Evolutionary conservation across 2,888 invertebrate genomes (phyloP), one percentile per base, ranked within the genome.

Genomic region (Anthophora plumipes): DNA sequence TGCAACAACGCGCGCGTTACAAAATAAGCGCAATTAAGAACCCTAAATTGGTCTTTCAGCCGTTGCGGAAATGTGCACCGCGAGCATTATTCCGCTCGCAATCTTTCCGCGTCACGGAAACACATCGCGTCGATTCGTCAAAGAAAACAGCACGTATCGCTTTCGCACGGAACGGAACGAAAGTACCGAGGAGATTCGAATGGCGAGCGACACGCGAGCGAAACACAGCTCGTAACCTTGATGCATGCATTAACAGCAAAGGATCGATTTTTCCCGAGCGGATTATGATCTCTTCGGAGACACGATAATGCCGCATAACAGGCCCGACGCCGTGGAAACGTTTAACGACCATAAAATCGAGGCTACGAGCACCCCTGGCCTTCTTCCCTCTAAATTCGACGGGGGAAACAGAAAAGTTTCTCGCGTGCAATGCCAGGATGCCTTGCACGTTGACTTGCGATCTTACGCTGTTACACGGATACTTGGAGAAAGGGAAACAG

Each of bases 371-470:
- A 17, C 14, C 20, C n/a, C 0, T 52, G 20, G 14, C 9, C 61
- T 9, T 1, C 12, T 1, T 0, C n/a, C 41, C 9, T n/a, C 48
- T 14, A 20, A 70, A 70, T 66, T 70, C 64, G 25, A 66, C 41
- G 63, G 22, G 22, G 22, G 59, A 43, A n/a, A 64, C 39, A 20
- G 73, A 77, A 73, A 73, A 66, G 73, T 77, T 73, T 61, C 64
- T 67, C 60, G 77, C 66, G 64, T 66, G 73, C 66, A 25, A 41
- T 22, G 39, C 61, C 55, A 20, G 39, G 11, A 84, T 70, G 77
- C 79, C 82, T 70, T 68, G 76, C 75, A 66, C 71, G 79, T 77
- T 60, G 59, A 61, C 72, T 41, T 31, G 73, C 72, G 73, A 78
- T 63, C 84, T 79, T 80, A 75, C 70, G 78, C 48, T 61, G 43